These are phyloP conservation scores for Aurelia aurita complex sp. Pacific DNA, from an alignment of 30 jellyfish, hydroid and myxozoan genomes.

Conservation along the genomic window DNA sequence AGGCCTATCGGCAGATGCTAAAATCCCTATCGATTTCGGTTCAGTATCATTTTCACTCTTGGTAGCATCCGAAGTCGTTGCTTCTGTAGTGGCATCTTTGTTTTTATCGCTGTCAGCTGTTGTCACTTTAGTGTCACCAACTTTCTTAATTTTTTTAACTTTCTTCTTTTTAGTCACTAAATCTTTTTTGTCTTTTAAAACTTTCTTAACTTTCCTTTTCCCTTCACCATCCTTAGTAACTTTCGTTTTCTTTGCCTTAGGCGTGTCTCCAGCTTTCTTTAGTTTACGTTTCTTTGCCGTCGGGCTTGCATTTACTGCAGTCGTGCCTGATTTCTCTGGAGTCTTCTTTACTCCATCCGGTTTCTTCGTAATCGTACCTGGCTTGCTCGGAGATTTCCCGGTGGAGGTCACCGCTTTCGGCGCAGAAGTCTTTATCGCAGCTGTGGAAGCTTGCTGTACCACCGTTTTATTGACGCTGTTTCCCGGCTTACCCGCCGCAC, in stretches of 20 bases:
- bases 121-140: neutral
- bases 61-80: neutral
- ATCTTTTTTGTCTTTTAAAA: neutral
- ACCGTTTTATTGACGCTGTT: neutral
- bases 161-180: conserved; percentile 22
- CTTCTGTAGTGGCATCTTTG: no score
- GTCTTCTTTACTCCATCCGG: no score
- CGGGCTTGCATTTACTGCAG: no score
- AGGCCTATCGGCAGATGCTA: conserved; percentile 32
- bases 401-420: no score
- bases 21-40: conserved; percentile 13
- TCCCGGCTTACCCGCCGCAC: neutral
- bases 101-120: neutral
- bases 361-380: no score
- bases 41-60: neutral
- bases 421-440: no score
- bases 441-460: no score
- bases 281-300: neutral
- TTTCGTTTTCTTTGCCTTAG: conserved; percentile 33
- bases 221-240: neutral
- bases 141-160: neutral
- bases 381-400: no score
- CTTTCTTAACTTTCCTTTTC: conserved; percentile 23
- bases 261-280: conserved; percentile 1
- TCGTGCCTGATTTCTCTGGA: no score